Conservation (phyloP, 2,113 vertebrate genomes). For the Chionomys nivalis region DNA sequence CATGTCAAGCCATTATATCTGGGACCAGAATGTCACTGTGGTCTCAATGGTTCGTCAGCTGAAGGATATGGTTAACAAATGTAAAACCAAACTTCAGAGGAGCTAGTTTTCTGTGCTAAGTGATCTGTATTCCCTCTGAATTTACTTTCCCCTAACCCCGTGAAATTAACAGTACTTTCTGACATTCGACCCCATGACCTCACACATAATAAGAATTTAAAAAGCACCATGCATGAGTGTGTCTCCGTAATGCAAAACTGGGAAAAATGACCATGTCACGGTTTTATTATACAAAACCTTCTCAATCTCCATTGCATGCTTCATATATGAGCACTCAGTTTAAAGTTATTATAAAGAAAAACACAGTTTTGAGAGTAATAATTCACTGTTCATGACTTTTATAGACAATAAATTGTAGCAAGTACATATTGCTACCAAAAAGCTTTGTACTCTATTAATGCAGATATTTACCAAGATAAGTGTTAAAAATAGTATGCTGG, state of each 20-base stretch:
- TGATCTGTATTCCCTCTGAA: conserved; percentile 99
- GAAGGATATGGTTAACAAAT: conserved; percentile 98
- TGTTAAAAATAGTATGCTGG: conserved; percentile 84
- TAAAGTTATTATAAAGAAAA: conserved; percentile 91
- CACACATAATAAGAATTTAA: conserved; percentile 99
- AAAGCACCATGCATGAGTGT: conserved; percentile 99
- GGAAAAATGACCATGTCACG: conserved; percentile 94
- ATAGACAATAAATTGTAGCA: conserved; percentile 90
- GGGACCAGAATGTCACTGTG: conserved; percentile 90
- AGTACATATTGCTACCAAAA: conserved; percentile 85
- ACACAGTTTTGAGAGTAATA: conserved; percentile 88
- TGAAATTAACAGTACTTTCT: conserved; percentile 99
- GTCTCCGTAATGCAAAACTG: conserved; percentile 94
- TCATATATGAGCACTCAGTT: conserved; percentile 87
- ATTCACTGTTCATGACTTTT: conserved; percentile 89
- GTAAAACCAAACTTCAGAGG: conserved; percentile 92
- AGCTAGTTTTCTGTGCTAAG: conserved; percentile 96
- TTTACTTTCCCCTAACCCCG: conserved; percentile 99
- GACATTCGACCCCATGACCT: conserved; percentile 95
- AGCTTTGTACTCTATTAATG: conserved; percentile 88
- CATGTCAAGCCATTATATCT: conserved; percentile 90
- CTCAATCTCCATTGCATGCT: conserved; percentile 89
- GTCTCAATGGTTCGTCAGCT: conserved; percentile 95
- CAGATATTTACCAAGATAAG: conserved; percentile 89
- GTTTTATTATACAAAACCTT: conserved; percentile 94